Percentiles rank a stretch among this genome's conserved stretches.
phyloP scores from a whole-genome alignment of 2,797 vertebrate species.

The Numenius phaeopus region DNA sequence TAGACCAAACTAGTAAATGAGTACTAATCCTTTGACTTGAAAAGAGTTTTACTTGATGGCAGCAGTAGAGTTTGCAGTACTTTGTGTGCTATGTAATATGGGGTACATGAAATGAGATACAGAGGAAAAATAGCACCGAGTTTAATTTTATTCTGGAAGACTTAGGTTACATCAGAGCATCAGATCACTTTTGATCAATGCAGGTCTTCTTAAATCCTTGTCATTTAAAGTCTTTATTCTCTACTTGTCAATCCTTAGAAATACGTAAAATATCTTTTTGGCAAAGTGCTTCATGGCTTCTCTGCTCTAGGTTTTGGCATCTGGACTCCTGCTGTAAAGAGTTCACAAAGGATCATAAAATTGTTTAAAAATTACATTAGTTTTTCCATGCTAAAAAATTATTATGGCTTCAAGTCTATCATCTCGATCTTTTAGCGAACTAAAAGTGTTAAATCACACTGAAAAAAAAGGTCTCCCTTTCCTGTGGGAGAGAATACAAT shows the following conservation, averaged over 20 bases:
- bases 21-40: background rate
- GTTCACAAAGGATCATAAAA: background rate
- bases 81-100: background rate
- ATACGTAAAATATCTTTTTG: background rate
- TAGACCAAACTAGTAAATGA: background rate
- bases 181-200: background rate
- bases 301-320: background rate
- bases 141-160: background rate
- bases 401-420: background rate
- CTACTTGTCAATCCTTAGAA: background rate
- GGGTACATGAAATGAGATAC: background rate
- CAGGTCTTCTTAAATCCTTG: background rate
- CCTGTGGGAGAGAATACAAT: background rate
- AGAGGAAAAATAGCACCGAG: background rate
- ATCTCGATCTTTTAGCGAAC: background rate
- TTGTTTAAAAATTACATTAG: background rate
- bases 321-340: background rate
- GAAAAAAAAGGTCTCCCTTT: background rate
- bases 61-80: background rate
- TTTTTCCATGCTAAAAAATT: background rate
- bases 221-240: background rate
- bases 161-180: background rate
- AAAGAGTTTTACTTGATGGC: background rate
- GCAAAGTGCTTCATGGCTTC: background rate
- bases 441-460: background rate